Evolutionary conservation across 2,797 vertebrate species (phyloP), one percentile per base, ranked within the genome.

Genomic region (Malurus splendens): DNA sequence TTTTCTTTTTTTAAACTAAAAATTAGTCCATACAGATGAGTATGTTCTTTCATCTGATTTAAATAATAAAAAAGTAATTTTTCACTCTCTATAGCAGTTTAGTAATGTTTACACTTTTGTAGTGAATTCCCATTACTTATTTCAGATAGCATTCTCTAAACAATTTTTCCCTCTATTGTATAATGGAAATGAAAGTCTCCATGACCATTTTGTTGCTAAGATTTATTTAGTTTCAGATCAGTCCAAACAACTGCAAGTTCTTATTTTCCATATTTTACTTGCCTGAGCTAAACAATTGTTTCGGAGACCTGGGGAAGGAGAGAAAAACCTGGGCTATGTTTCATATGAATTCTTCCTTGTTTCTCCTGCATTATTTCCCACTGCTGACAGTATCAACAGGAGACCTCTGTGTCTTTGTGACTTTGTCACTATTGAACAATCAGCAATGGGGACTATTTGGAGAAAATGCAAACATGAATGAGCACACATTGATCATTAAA

Each of bases 91-190:
- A 10, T 42, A 41, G 17, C 9, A 47, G 25, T 51, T 48, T 39
- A 76, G 2, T 10, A 64, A 18, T 30, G 4, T 48, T 78, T 74
- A 59, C 15, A 20, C 2, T 80, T 71, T 36, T 70, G 27, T 38
- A 19, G 24, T 39, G 32, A 67, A 42, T 82, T 81, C 7, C 7
- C 2, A 11, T 30, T 41, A 5, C 17, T 72, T 64, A 33, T 64
- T 71, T 72, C 68, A 75, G 5, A 38, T 30, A 17, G 4, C 27
- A 6, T 39, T 66, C 32, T 48, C 28, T 56, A 72, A 72, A n/a
- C 1, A 22, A 0, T 6, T 57, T 32, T 14, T 3, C 18, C 24
- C 9, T 2, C 7, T 39, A 6, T 45, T 12, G 9, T 62, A 19
- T 48, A 7, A 45, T 59, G 7, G 6, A 70, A 52, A 73, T 64